Evolutionary conservation across 2,888 invertebrate species (phyloP).

Genomic region (Carpatolechia fugitivella): DNA sequence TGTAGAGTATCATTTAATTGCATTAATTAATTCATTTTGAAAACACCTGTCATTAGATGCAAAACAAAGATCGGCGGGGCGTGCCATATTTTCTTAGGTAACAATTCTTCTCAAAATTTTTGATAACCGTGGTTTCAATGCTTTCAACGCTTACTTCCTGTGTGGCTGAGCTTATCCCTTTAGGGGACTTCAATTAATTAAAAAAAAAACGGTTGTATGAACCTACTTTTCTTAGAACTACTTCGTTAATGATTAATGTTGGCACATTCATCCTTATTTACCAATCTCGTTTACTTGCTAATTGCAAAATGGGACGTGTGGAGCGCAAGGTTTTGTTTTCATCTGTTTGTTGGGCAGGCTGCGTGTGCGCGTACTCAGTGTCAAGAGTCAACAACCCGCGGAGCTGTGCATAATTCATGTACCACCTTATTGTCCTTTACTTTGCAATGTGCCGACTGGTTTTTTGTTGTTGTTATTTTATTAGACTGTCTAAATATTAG

Average conservation of each 20-base stretch:
- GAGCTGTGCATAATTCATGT: slow-evolving; percentile 65
- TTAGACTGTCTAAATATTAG: not conserved
- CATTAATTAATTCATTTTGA: too few species aligned
- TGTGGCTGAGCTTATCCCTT: too few species aligned
- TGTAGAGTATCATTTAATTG: too few species aligned
- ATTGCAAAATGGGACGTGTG: slow-evolving; percentile 33
- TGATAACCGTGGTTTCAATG: too few species aligned
- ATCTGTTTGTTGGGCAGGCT: slow-evolving; percentile 28
- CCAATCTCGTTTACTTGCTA: slow-evolving; percentile 29
- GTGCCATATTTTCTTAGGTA: too few species aligned
- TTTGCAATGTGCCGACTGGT: not conserved
- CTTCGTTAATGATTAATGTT: not conserved
- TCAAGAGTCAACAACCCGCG: slow-evolving; percentile 57
- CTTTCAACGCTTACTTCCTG: too few species aligned
- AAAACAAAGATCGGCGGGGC: too few species aligned
- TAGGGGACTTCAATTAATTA: too few species aligned
- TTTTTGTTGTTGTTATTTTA: not conserved
- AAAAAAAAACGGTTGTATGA: too few species aligned
- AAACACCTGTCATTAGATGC: too few species aligned
- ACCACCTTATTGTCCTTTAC: slow-evolving; percentile 44
- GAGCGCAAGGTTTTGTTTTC: slow-evolving; percentile 25
- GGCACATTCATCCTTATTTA: not conserved
- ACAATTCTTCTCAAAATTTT: too few species aligned
- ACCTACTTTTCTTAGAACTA: too few species aligned
- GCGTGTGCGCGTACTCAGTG: slow-evolving; percentile 24